A percentile compares a stretch with the other conserved stretches of the same genome.
phyloP scores from a whole-genome alignment of 1,140 invertebrate genomes.

The Ceratosolen solmsi region DNA sequence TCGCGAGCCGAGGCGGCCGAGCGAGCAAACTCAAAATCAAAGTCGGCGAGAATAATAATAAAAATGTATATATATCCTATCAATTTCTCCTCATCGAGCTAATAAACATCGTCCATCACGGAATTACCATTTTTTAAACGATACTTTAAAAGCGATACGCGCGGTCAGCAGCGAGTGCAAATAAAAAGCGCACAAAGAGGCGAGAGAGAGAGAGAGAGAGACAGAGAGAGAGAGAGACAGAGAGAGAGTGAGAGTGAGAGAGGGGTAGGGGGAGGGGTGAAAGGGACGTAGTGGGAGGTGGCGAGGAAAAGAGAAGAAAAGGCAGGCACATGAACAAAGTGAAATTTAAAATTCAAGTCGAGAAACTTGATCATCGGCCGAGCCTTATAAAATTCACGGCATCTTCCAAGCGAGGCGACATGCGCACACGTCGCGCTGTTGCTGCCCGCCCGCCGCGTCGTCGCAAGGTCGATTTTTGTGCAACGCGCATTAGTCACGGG shows the following conservation, averaged over 20 bases:
- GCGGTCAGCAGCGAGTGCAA: not conserved
- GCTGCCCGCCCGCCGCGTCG: not conserved
- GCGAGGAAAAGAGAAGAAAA: not conserved
- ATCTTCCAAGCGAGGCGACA: not conserved
- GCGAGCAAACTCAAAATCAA: not conserved
- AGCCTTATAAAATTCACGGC: constrained; percentile 20
- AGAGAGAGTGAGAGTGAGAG: not conserved
- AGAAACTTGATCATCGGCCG: constrained; percentile 27
- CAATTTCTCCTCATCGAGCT: not conserved
- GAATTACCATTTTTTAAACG: constrained; percentile 7
- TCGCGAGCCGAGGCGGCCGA: too few relatives aligned
- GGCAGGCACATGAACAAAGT: not conserved
- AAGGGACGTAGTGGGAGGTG: not conserved
- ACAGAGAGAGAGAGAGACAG: not conserved
- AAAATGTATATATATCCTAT: not conserved
- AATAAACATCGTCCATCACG: constrained; percentile 11
- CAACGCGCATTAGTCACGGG: constrained; percentile 33
- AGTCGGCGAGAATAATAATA: not conserved
- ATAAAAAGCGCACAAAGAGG: not conserved
- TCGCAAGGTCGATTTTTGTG: constrained; percentile 35
- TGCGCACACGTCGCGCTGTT: not conserved
- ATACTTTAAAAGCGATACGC: not conserved
- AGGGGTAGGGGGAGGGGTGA: too few relatives aligned
- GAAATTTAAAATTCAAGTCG: constrained; percentile 31
- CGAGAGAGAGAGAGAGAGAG: not conserved